phyloP scores from a whole-genome alignment of 2,888 invertebrate genomes.

The Horisme vitalbata region DNA sequence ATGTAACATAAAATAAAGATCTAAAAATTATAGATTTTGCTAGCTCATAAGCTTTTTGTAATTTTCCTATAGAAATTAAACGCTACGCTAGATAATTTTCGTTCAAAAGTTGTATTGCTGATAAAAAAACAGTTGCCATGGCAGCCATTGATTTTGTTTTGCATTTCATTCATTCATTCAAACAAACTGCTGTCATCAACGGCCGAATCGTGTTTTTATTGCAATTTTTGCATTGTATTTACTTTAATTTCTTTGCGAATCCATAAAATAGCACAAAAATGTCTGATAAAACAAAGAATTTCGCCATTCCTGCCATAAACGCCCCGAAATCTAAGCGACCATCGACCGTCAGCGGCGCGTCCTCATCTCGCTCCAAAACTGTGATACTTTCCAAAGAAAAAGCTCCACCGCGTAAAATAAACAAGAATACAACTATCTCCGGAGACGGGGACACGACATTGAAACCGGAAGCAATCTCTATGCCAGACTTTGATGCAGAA shows the following conservation, averaged over 20 bases:
- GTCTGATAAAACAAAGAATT: slow-evolving; percentile 59
- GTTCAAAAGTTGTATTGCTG: too few species aligned
- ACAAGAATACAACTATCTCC: slow-evolving; percentile 43
- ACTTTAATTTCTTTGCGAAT: not conserved
- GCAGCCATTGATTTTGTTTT: slow-evolving; percentile 44
- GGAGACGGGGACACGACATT: slow-evolving; percentile 47
- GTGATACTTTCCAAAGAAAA: slow-evolving; percentile 40
- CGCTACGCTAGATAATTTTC: too few species aligned
- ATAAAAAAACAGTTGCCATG: slow-evolving; percentile 64
- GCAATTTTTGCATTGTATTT: not conserved
- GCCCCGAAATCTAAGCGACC: slow-evolving; percentile 48
- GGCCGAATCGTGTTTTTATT: too few species aligned
- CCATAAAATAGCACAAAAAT: slow-evolving; percentile 33
- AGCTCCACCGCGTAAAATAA: slow-evolving; percentile 38
- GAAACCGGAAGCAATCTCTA: slow-evolving; percentile 45
- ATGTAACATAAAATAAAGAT: too few species aligned
- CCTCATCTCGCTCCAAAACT: slow-evolving; percentile 44
- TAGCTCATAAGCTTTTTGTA: too few species aligned
- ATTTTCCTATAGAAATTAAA: too few species aligned
- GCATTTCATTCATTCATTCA: too few species aligned
- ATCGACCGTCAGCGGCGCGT: slow-evolving; percentile 41
- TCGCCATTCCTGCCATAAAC: slow-evolving; percentile 46
- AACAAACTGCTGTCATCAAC: slow-evolving; percentile 31
- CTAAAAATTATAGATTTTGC: too few species aligned
- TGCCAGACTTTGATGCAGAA: slow-evolving; percentile 56